These are phyloP conservation scores for Phragmatobia fuliginosa DNA, from an alignment of 2,888 invertebrate species.

Conservation along the genomic window DNA sequence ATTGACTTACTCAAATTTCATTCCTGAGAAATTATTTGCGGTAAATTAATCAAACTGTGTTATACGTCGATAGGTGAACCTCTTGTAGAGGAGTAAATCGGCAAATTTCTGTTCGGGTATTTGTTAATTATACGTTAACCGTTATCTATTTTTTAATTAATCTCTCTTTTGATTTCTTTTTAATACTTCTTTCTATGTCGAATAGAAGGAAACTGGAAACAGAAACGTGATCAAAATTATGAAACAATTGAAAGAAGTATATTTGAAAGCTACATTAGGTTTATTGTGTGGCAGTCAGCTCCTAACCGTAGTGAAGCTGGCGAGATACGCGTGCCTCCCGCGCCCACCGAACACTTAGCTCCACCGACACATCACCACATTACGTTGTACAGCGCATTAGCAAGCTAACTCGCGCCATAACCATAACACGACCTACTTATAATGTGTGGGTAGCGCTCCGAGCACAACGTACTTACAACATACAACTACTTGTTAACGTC, in stretches of 20 bases:
- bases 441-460: neutral
- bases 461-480: neutral
- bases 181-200: too few species aligned
- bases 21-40: too few species aligned
- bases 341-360: too few species aligned
- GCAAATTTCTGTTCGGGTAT: neutral
- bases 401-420: neutral
- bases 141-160: neutral
- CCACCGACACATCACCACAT: too few species aligned
- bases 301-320: neutral
- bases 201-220: neutral
- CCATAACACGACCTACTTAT: neutral
- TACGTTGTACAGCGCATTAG: neutral
- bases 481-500: neutral
- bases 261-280: neutral
- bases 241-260: neutral
- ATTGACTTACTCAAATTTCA: neutral
- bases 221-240: neutral
- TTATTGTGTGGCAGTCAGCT: neutral
- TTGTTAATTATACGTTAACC: too few species aligned
- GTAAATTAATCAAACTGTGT: neutral
- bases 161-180: neutral
- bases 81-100: neutral
- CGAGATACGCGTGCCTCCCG: constrained; percentile 1
- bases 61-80: neutral